These are phyloP conservation scores for Agelastica alni DNA, from an alignment of 2,888 invertebrate genomes.

Conservation along the genomic window DNA sequence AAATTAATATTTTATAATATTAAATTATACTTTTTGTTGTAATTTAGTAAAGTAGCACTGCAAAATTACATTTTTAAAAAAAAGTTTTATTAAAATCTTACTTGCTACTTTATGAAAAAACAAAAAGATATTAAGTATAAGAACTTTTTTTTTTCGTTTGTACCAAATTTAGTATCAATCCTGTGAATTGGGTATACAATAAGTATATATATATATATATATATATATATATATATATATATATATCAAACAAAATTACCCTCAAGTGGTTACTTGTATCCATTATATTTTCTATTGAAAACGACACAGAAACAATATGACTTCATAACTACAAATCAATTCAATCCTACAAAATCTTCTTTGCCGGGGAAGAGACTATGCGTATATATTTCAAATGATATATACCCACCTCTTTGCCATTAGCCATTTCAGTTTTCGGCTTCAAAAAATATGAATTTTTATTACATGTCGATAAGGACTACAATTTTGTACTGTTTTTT, in stretches of 20 bases:
- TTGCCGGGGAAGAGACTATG: slow-evolving; percentile 23
- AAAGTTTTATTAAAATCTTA: too few relatives aligned
- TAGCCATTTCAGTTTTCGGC: slow-evolving; percentile 15
- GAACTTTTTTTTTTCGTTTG: not conserved
- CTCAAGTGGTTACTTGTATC: slow-evolving; percentile 40
- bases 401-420: slow-evolving; percentile 19
- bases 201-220: too few relatives aligned
- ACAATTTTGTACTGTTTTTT: too few relatives aligned
- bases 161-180: not conserved
- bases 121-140: too few relatives aligned
- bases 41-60: too few relatives aligned
- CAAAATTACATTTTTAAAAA: too few relatives aligned
- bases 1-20: too few relatives aligned
- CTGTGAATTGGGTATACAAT: not conserved
- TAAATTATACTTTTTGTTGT: too few relatives aligned
- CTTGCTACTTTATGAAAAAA: too few relatives aligned
- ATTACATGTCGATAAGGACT: too few relatives aligned
- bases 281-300: slow-evolving; percentile 34
- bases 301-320: slow-evolving; percentile 49
- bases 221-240: too few relatives aligned
- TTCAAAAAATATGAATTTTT: too few relatives aligned
- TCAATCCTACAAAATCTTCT: slow-evolving; percentile 54
- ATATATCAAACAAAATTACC: slow-evolving; percentile 40
- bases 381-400: slow-evolving; percentile 23
- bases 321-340: slow-evolving; percentile 57